Percentiles rank a stretch among this genome's conserved stretches.
phyloP scores from a whole-genome alignment of 2,888 invertebrate genomes.

The Tolmerus cingulatus region DNA sequence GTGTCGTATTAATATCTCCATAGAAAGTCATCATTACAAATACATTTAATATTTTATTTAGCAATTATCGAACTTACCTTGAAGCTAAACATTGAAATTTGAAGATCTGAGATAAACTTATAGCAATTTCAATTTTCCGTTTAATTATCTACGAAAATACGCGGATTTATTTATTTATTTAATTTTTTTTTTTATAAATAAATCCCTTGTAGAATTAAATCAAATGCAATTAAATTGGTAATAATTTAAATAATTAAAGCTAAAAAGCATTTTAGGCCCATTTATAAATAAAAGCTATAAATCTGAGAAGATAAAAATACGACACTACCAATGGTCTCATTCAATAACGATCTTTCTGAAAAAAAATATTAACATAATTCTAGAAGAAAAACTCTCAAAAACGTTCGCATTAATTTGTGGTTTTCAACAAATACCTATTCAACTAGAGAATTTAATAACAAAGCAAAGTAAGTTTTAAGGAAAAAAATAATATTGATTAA shows the following conservation, averaged over 20 bases:
- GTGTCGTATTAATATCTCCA: constrained; percentile 1
- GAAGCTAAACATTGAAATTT: background rate
- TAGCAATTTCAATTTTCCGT: background rate
- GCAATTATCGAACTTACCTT: background rate
- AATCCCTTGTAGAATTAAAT: background rate
- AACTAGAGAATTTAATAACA: constrained; percentile 9
- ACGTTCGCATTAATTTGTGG: background rate
- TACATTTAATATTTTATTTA: background rate
- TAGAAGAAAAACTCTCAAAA: constrained; percentile 5
- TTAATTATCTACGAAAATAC: background rate
- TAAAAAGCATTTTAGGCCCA: background rate
- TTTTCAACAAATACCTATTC: constrained; percentile 24
- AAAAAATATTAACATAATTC: background rate
- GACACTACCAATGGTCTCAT: background rate
- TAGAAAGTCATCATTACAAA: background rate
- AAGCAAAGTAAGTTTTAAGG: background rate
- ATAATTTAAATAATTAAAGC: background rate
- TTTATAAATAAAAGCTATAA: background rate
- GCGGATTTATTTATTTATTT: background rate
- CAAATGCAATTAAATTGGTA: background rate
- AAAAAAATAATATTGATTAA: background rate
- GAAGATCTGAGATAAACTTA: background rate
- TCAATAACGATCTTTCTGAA: background rate
- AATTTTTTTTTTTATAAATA: background rate
- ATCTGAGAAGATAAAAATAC: background rate